A percentile compares a stretch with the other conserved stretches of the same genome.
These are phyloP conservation scores for Polylopha cassiicola DNA, from an alignment of 2,888 invertebrate genomes.

Conservation along the genomic window DNA sequence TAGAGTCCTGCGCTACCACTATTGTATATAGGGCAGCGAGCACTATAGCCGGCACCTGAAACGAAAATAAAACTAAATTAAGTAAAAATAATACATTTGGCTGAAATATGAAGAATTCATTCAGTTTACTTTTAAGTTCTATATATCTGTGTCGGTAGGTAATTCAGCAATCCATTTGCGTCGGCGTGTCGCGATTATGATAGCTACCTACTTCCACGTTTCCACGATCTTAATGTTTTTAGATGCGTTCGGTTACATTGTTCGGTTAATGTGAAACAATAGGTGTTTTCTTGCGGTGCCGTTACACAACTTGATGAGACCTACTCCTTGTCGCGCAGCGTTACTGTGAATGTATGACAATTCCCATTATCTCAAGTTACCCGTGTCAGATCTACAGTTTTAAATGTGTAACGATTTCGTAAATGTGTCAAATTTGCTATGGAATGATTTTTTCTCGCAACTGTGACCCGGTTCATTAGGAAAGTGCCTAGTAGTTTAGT, in stretches of 20 bases:
- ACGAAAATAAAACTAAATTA: constrained; percentile 28
- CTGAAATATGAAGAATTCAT: no score
- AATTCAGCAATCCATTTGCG: constrained; percentile 17
- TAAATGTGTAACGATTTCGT: constrained; percentile 25
- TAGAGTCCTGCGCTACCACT: constrained; percentile 47
- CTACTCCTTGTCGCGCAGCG: constrained; percentile 22
- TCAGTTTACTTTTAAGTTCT: no score
- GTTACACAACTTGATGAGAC: constrained; percentile 46
- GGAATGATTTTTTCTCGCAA: no score
- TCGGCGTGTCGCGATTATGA: constrained; percentile 31
- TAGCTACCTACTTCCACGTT: constrained; percentile 48
- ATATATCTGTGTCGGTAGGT: constrained; percentile 10
- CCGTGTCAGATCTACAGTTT: constrained; percentile 29
- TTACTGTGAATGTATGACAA: constrained; percentile 27
- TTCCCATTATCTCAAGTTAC: constrained; percentile 29
- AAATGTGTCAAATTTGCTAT: constrained; percentile 29
- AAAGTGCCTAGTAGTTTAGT: no score
- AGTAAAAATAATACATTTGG: no score
- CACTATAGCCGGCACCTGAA: constrained; percentile 55
- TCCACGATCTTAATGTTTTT: constrained; percentile 52
- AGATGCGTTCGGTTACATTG: constrained; percentile 43
- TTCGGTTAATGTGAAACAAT: constrained; percentile 55
- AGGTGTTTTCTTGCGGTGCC: constrained; percentile 42
- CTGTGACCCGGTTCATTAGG: no score
- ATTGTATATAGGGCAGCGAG: constrained; percentile 44